These are phyloP conservation scores for Bombus confusus DNA, from an alignment of 1,140 invertebrate genomes.

Conservation along the genomic window DNA sequence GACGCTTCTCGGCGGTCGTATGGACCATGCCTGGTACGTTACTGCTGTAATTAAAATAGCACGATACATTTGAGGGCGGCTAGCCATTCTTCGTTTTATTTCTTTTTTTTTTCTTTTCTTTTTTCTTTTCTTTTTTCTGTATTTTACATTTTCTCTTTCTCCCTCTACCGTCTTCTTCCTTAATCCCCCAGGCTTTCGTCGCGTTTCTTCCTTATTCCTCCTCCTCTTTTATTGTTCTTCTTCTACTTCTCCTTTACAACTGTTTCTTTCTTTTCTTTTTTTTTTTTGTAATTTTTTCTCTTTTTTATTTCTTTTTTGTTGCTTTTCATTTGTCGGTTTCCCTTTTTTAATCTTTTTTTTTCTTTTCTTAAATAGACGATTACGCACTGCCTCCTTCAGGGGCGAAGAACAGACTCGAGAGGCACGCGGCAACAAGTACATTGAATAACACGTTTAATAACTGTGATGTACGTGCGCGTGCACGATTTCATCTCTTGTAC, in stretches of 20 bases:
- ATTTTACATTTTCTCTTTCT: neutral
- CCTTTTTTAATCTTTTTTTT: slow-evolving; percentile 8
- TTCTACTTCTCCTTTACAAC: neutral
- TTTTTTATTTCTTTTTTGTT: neutral
- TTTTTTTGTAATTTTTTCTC: neutral
- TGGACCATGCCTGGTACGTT: slow-evolving; percentile 23
- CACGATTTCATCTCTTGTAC: slow-evolving; percentile 39
- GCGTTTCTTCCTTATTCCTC: too few species aligned
- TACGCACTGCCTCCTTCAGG: slow-evolving; percentile 58
- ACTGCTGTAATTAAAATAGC: slow-evolving; percentile 65
- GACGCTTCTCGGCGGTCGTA: slow-evolving; percentile 44
- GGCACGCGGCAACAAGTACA: slow-evolving; percentile 68
- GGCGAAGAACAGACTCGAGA: slow-evolving; percentile 71
- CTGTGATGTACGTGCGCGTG: slow-evolving; percentile 25
- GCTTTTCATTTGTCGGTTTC: slow-evolving; percentile 2
- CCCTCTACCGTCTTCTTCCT: neutral
- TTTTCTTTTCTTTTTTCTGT: neutral
- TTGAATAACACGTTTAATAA: slow-evolving; percentile 48
- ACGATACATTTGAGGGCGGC: slow-evolving; percentile 45
- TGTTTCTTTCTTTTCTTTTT: neutral
- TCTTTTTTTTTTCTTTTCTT: neutral
- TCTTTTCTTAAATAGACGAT: slow-evolving; percentile 51
- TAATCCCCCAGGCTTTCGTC: neutral
- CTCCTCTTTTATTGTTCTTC: neutral
- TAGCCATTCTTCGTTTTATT: slow-evolving; percentile 10